Percentiles rank a stretch among this genome's conserved stretches.
Evolutionary conservation across 2,797 vertebrate genomes (phyloP).

Genomic region (Karalla daura): DNA sequence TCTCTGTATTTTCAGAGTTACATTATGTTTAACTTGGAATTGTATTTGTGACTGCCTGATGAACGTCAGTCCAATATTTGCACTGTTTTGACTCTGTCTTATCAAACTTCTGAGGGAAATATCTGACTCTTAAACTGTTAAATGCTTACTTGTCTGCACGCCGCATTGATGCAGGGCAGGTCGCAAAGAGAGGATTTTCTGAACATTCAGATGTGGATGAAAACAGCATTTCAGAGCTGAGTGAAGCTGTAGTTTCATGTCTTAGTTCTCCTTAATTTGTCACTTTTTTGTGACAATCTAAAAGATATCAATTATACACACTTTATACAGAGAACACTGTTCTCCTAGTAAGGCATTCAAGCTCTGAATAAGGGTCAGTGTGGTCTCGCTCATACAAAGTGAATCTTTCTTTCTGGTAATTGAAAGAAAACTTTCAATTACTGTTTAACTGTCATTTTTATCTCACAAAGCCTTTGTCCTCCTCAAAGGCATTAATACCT

Average conservation of each 20-base stretch:
- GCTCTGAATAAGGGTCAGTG: background rate
- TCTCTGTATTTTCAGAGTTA: background rate
- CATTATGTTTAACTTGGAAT: background rate
- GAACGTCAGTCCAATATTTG: background rate
- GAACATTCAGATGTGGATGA: too few relatives aligned
- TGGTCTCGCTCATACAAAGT: slow-evolving; percentile 19
- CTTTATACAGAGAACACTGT: background rate
- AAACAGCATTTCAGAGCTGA: too few relatives aligned
- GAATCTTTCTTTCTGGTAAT: slow-evolving; percentile 30
- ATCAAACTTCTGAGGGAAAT: background rate
- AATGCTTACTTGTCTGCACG: background rate
- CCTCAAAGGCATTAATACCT: slow-evolving; percentile 67
- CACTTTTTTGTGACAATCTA: background rate
- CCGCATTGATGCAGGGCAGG: background rate
- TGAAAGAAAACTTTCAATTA: slow-evolving; percentile 49
- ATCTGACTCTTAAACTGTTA: background rate
- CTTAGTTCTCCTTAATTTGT: background rate
- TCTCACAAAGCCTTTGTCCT: slow-evolving; percentile 46
- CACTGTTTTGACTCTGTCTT: background rate
- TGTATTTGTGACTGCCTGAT: background rate
- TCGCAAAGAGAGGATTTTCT: too few relatives aligned
- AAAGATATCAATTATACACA: background rate
- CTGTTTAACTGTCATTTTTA: slow-evolving; percentile 54
- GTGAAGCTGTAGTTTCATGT: background rate
- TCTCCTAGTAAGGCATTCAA: slow-evolving; percentile 2